Conservation (phyloP, 2,797 vertebrate species). For the Paratrypauchen microcephalus region DNA sequence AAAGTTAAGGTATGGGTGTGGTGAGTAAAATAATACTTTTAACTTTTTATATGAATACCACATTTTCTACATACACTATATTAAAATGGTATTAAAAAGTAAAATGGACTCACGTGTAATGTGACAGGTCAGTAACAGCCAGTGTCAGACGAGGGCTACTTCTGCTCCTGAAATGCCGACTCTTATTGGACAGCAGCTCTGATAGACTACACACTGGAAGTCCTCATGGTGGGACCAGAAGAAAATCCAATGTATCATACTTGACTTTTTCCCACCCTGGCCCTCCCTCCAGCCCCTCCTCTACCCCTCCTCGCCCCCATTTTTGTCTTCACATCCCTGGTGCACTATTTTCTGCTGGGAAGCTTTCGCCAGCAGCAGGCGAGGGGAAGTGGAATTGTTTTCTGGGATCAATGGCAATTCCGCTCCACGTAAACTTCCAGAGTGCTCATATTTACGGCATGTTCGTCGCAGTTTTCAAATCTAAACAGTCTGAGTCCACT, state of each 20-base stretch:
- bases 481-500: background rate
- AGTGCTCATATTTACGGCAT: constrained; percentile 39
- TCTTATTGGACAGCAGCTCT: constrained; percentile 20
- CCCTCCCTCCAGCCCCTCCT: constrained; percentile 62
- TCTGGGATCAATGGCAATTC: constrained; percentile 91
- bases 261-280: constrained; percentile 28
- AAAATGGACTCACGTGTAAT: constrained; percentile 4
- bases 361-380: constrained; percentile 78
- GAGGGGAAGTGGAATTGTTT: constrained; percentile 98
- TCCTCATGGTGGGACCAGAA: constrained; percentile 73
- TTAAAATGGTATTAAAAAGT: background rate
- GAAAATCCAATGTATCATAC: constrained; percentile 75
- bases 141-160: constrained; percentile 22
- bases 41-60: background rate
- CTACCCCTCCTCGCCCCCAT: constrained; percentile 28
- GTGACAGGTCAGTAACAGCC: background rate
- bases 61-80: background rate
- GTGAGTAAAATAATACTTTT: background rate
- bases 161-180: constrained; percentile 40
- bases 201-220: constrained; percentile 71
- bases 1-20: background rate
- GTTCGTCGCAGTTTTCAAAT: constrained; percentile 16
- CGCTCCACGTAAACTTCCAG: constrained; percentile 62
- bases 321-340: constrained; percentile 69
- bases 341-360: constrained; percentile 85